Evolutionary conservation across 1,140 invertebrate species (phyloP).

Genomic region (Lepeophtheirus salmonis): DNA sequence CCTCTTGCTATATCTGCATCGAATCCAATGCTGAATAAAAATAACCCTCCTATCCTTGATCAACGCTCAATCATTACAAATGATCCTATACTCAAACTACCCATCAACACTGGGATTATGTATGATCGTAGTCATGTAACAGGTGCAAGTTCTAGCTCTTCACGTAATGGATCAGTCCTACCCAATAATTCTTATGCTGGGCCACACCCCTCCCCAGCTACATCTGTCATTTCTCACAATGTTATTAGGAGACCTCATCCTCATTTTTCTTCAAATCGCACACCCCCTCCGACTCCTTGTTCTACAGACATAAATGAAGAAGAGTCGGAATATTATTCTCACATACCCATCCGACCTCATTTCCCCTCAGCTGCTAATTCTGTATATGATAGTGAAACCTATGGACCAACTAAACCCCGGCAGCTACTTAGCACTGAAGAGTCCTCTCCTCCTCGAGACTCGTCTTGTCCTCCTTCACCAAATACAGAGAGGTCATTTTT

Average conservation of each 20-base stretch:
- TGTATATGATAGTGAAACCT: constrained; percentile 17
- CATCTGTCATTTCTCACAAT: constrained; percentile 4
- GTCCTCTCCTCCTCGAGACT: neutral
- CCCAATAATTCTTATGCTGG: neutral
- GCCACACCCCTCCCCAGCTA: constrained; percentile 11
- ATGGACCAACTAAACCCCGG: neutral
- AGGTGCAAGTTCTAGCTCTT: constrained; percentile 13
- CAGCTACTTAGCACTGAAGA: neutral
- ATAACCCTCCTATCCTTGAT: neutral
- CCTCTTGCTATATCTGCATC: neutral
- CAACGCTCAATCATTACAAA: neutral
- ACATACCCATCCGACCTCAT: neutral
- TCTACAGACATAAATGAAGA: constrained; percentile 83
- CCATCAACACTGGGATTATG: constrained; percentile 3
- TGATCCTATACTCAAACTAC: neutral
- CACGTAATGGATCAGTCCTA: neutral
- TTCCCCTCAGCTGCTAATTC: constrained; percentile 12
- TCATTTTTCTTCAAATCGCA: constrained; percentile 38
- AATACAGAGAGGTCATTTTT: neutral
- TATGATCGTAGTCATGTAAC: constrained; percentile 18
- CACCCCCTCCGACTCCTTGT: constrained; percentile 78
- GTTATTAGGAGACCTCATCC: neutral
- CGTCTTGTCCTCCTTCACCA: constrained; percentile 4
- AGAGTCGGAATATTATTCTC: constrained; percentile 32
- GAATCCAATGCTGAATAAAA: neutral